Evolutionary conservation across 1,140 invertebrate species (phyloP).

Genomic region (Leptoteleia sp.): DNA sequence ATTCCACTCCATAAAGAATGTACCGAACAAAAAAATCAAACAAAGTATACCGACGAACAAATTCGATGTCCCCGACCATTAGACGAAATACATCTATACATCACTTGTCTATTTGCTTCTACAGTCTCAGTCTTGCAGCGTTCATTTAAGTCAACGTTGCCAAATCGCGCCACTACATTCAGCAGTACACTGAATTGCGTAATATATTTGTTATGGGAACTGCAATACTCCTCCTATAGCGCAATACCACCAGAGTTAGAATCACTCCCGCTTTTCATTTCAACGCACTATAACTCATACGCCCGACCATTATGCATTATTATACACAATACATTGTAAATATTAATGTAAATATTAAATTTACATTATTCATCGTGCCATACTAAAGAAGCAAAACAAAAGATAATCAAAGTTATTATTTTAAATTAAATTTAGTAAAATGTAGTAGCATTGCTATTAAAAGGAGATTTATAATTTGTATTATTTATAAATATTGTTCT

Average conservation of each 20-base stretch:
- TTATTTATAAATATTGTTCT: no score
- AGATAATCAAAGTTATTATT: not conserved
- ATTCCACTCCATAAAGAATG: not conserved
- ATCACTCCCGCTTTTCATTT: slow-evolving; percentile 17
- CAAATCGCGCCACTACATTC: slow-evolving; percentile 30
- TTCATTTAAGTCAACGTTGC: slow-evolving; percentile 33
- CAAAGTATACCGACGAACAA: slow-evolving; percentile 10
- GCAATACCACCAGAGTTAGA: slow-evolving; percentile 19
- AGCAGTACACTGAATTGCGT: slow-evolving; percentile 29
- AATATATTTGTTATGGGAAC: slow-evolving; percentile 47
- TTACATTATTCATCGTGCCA: no score
- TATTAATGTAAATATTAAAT: not conserved
- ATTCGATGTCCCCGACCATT: slow-evolving; percentile 19
- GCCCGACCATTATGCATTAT: slow-evolving; percentile 7
- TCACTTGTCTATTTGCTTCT: slow-evolving; percentile 29
- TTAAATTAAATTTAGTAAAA: no score
- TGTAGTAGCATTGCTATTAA: no score
- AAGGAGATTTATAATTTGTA: no score
- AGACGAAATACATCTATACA: slow-evolving; percentile 20
- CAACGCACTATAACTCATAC: slow-evolving; percentile 2
- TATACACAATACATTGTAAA: not conserved
- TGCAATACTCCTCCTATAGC: not conserved
- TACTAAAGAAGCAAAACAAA: no score
- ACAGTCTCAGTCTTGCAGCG: slow-evolving; percentile 29
- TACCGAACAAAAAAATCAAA: slow-evolving; percentile 2